Evolutionary conservation across 53 echinoderm and acorn worm species (phyloP), one percentile per base, ranked within the genome.

Genomic region (Zoroaster sp.): DNA sequence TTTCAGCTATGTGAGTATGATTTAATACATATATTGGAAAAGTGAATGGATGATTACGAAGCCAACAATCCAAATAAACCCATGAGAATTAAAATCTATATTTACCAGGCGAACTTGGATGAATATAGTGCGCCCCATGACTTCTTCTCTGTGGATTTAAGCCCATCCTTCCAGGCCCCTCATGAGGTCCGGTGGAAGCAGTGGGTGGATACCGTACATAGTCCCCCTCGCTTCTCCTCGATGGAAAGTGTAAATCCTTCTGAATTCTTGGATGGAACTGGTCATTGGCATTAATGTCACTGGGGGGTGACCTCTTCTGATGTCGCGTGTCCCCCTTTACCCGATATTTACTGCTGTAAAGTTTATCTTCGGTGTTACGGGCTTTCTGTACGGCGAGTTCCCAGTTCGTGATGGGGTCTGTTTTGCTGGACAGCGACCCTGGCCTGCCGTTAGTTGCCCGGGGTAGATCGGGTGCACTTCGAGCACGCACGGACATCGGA

Each of bases 401-500:
- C 85, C 85, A 85, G 70, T 71, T 70, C 52, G 71, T 17, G 14
- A 13, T 25, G n/a, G 89, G 73, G 3, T 80, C 71, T 36, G 80
- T 54, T 75, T 41, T 88, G 43, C 45, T 67, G n/a, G 93, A 80
- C 30, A 90, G 42, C n/a, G 90, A 89, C 43, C 90, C 71, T 72
- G 86, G 54, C 11, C 72, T 53, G 40, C 30, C 76, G 69, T 80
- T 47, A n/a, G 70, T 23, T 40, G 38, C 78, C 37, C 72, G 89
- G 66, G 83, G 73, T 18, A 94, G 83, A 41, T 93, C 91, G 4
- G 96, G 95, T 38, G 90, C 95, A 52, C 95, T 96, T 83, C 92
- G 59, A 25, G 88, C 35, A 51, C 94, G 82, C 85, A 76, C 76
- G 42, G 71, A 40, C 93, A 94, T 86, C 21, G 96, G 96, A 51